Evolutionary conservation across 1,140 invertebrate genomes (phyloP), one percentile per base, ranked within the genome.

Genomic region (Drosophila triauraria): DNA sequence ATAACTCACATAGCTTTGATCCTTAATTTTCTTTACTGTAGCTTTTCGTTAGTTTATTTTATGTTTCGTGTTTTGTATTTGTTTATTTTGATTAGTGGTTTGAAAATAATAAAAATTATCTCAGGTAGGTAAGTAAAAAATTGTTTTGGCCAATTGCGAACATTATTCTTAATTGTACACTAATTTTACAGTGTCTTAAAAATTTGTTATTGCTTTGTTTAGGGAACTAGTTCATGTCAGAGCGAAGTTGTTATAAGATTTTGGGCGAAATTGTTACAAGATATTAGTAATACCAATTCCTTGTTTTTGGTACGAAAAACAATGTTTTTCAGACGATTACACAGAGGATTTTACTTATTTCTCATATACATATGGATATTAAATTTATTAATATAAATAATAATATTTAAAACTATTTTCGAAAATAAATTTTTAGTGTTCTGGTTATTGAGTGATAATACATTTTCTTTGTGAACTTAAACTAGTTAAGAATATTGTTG

Each of bases 1-100:
- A 12, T 13, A 6, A 1, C 46, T 5, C 9, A 7, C 25, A 12
- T 1, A 10, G 27, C 8, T 17, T 30, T 30, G 4, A n/a, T 8
- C 35, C 13, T 35, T 53, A 13, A 12, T 32, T 12, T 12, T 12
- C 0, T 8, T 30, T 8, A 30, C 8, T 30, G 2, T 7, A 32
- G 8, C 30, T 17, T 35, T 53, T 35, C 0, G 10, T 32, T 32
- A 4, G 13, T 1, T 7, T 4, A 53, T 53, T 7, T 17, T 35
- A 8, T 20, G 0, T 8, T 20, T 4, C 0, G 0, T 15, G 3
- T 7, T 51, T 51, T 1, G 1, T 0, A 35, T 4, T 23, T 4
- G 10, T 35, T 35, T 20, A 13, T 20, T 20, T 51, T 1, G 5
- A 32, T 17, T 2, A 20, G 10, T 20, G 10, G 6, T 32, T 35